These are phyloP conservation scores for Panagrolaimus sp. DNA, from an alignment of 1,140 invertebrate genomes.

Conservation along the genomic window DNA sequence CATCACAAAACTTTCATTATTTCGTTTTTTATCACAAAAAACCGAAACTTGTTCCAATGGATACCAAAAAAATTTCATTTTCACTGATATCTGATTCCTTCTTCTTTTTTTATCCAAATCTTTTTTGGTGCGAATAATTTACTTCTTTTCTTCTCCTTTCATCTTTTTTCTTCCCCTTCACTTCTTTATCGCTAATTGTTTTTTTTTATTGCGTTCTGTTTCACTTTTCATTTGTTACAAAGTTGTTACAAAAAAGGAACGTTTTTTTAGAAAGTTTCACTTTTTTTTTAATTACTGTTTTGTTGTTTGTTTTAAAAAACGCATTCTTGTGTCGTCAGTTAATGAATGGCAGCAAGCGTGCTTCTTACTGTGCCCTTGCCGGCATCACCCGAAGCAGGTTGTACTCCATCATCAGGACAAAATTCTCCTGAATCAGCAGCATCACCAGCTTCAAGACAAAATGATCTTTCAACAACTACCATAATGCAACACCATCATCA, in stretches of 20 bases:
- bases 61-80: too few relatives aligned
- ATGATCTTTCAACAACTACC: not conserved
- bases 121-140: not conserved
- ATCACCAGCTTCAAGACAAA: not conserved
- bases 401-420: slow-evolving; percentile 14
- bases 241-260: too few relatives aligned
- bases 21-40: not conserved
- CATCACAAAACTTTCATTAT: slow-evolving; percentile 4
- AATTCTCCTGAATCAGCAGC: slow-evolving; percentile 16
- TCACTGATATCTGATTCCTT: slow-evolving; percentile 8
- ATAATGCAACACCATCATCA: not conserved
- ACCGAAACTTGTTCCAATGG: slow-evolving; percentile 11
- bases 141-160: not conserved
- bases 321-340: too few relatives aligned
- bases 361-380: slow-evolving; percentile 15
- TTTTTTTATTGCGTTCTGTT: not conserved
- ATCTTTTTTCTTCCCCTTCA: not conserved
- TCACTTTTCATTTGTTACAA: too few relatives aligned
- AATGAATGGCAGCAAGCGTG: slow-evolving; percentile 16
- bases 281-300: not conserved
- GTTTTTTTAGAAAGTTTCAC: not conserved
- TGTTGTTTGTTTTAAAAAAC: not conserved
- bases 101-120: not conserved
- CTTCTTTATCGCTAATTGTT: not conserved
- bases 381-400: not conserved